Evolutionary conservation across 2,888 invertebrate species (phyloP).

Genomic region (Nezara viridula): DNA sequence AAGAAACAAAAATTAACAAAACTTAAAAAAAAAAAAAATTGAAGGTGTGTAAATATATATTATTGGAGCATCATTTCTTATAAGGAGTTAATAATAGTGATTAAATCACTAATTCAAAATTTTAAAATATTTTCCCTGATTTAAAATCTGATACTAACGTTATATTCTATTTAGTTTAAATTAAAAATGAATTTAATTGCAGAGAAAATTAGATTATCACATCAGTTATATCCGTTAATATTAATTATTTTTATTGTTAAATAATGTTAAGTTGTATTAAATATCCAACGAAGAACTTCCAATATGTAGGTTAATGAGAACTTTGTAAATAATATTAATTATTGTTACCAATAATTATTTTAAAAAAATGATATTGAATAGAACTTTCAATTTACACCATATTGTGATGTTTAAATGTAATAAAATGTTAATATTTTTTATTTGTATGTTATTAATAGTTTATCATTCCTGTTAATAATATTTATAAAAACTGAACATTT

Average conservation of each 20-base stretch:
- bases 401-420: slow-evolving; percentile 17
- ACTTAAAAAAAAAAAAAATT: neutral
- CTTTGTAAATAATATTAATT: neutral
- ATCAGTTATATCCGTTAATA: neutral
- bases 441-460: neutral
- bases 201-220: neutral
- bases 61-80: neutral
- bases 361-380: neutral
- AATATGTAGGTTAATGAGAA: neutral
- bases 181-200: neutral
- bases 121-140: too few species aligned
- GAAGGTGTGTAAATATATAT: neutral
- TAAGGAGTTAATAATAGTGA: too few species aligned
- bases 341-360: slow-evolving; percentile 41
- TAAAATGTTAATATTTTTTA: slow-evolving; percentile 21
- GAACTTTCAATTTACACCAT: neutral
- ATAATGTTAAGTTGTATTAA: neutral
- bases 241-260: neutral
- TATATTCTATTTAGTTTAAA: too few species aligned
- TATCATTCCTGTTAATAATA: too few species aligned
- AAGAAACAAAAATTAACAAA: neutral
- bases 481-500: too few species aligned
- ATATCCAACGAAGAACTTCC: neutral
- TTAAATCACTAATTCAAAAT: too few species aligned
- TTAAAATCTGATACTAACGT: too few species aligned